Base-by-base conservation (phyloP, 2,113 vertebrate species). In the Leuciscus idus region DNA sequence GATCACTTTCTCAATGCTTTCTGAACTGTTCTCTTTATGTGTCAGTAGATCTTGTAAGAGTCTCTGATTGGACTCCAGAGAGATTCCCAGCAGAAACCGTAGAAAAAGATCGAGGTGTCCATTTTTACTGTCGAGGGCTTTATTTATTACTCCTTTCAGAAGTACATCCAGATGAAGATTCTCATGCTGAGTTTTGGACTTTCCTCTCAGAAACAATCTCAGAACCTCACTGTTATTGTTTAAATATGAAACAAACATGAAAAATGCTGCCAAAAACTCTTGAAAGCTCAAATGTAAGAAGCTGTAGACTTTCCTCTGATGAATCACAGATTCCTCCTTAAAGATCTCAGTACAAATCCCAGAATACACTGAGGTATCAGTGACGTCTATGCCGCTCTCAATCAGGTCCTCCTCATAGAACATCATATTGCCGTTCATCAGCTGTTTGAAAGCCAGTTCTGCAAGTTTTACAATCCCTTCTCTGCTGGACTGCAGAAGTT, bases 241-340 rank as follows among this genome's bases (percentile, higher is more conserved):
- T 78, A 78, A 55, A 50, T 57, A 50, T 26, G 43, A 76, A 15
- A 76, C 39, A 48, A 26, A 76, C 11, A 15, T 7, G 39, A 26
- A 48, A 76, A 76, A 55, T 36, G 50, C 76, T 33, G 59, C 43
- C 23, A 81, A 64, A 64, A 64, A 64, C 46, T 81, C 62, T 6
- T 62, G 79, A 26, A 81, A 64, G n/a, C 57, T 66, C 61, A 64
- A 61, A 81, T 64, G 79, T 8, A 81, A 15, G 12, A 75, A 66
- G 7, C 62, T 17, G 50, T 52, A 52, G 50, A 52, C 50, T 52
- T 52, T 52, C 50, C 50, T 52, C 15, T 17, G 50, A 52, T 52
- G 50, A 15, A 52, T 52, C 15, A 52, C 50, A 52, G 50, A 52
- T 52, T 52, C 50, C 50, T 52, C 50, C 50, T 52, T 52, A 17